Evolutionary conservation across 2,888 invertebrate species (phyloP), one percentile per base, ranked within the genome.

Genomic region (Drosophila subquinaria): DNA sequence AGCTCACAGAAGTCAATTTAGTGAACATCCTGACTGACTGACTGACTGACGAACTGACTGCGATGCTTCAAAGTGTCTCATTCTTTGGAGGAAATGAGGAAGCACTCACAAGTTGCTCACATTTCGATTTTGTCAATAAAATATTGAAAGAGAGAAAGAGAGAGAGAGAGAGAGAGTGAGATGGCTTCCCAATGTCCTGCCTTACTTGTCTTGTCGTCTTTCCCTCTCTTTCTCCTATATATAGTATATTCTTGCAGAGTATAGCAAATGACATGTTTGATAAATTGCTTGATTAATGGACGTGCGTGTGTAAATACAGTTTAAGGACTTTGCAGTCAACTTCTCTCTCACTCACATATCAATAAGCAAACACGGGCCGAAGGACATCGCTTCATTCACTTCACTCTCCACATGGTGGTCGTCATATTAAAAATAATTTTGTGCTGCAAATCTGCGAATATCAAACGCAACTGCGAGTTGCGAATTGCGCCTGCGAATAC

Each of bases 281-380:
- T 88, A 88, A 86, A 87, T 88, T 84, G 77, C 84, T 82, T 88
- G 89, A 88, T 87, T 88, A 87, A 87, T 88, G 82, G 82, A 80
- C 62, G 73, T 73, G 81, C 72, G 81, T 76, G 81, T 71, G 76
- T 81, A 87, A 88, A 84, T 79, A 88, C 79, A 65, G 60, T 84
- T 86, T 74, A 82, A 88, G 86, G 78, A 81, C 83, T 72, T 60
- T 27, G 72, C 56, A 75, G 60, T 50, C 67, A 64, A 68, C 65
- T 57, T 57, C 57, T 64, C 65, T 73, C 27, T 27, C 27, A 27
- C 27, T 27, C 69, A 72, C 71, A 59, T 73, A 73, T 82, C 79
- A 68, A 80, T 71, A 43, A 59, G 48, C 27, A 60, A 33, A 61
- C 45, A 73, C 42, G 4, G 30, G 4, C 30, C 11, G 13, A 30